phyloP scores from a whole-genome alignment of 2,113 vertebrate species.

The Prunella himalayana region DNA sequence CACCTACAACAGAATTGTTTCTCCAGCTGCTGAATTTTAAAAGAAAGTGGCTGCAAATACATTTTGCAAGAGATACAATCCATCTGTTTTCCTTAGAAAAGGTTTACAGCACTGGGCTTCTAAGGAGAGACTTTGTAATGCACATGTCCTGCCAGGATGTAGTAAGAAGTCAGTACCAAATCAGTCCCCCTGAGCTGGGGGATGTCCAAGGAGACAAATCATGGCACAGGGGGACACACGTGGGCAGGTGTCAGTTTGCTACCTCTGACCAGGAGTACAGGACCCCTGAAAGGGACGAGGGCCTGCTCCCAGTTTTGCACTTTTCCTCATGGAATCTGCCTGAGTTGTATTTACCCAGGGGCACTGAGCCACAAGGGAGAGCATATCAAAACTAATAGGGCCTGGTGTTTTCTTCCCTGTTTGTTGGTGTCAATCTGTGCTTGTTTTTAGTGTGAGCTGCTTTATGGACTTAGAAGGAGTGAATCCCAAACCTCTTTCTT shows the following conservation, averaged over 20 bases:
- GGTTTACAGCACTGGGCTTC: background rate
- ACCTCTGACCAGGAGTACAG: background rate
- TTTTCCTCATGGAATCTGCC: background rate
- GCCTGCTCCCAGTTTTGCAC: background rate
- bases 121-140: background rate
- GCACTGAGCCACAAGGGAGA: background rate
- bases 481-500: background rate
- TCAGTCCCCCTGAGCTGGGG: background rate
- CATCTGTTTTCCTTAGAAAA: background rate
- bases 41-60: background rate
- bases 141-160: background rate
- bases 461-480: background rate
- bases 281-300: background rate
- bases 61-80: background rate
- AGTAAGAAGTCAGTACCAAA: background rate
- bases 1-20: background rate
- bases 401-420: background rate
- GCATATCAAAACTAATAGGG: background rate
- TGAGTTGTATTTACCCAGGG: background rate
- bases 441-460: background rate
- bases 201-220: background rate
- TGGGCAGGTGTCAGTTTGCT: background rate
- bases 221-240: fast-evolving
- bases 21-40: background rate
- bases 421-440: background rate